These are phyloP conservation scores for Oxycera nigricornis DNA, from an alignment of 2,888 invertebrate species.

Conservation along the genomic window DNA sequence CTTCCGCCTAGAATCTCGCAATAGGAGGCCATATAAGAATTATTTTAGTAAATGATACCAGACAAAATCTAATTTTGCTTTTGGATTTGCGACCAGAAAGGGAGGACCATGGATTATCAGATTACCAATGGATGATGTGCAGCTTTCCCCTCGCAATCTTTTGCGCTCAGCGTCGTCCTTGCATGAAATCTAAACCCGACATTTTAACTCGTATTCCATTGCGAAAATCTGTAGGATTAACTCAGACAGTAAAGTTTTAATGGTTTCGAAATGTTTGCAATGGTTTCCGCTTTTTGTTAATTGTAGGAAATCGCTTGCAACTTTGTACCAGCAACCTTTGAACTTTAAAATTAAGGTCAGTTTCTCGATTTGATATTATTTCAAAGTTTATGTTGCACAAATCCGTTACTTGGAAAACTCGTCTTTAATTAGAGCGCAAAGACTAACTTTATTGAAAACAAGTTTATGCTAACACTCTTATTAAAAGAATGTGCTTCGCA, in stretches of 20 bases:
- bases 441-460: no score
- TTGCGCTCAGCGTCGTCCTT: constrained; percentile 1
- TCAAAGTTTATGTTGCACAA: no score
- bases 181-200: not conserved
- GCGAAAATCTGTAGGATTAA: constrained; percentile 19
- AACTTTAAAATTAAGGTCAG: not conserved
- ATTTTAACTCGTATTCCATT: not conserved
- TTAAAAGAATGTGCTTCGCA: no score
- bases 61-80: constrained; percentile 2
- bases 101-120: constrained; percentile 30
- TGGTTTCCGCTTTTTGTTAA: constrained; percentile 7
- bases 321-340: not conserved
- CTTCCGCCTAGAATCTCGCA: not conserved
- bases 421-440: no score
- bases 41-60: constrained; percentile 8
- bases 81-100: not conserved
- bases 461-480: no score
- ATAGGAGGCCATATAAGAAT: constrained; percentile 19
- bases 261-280: constrained; percentile 7
- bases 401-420: no score
- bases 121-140: constrained; percentile 18
- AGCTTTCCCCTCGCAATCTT: not conserved
- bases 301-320: not conserved
- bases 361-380: not conserved
- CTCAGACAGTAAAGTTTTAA: constrained; percentile 22